Conservation (phyloP, 2,888 invertebrate species). For the Brachyopa scutellaris region DNA sequence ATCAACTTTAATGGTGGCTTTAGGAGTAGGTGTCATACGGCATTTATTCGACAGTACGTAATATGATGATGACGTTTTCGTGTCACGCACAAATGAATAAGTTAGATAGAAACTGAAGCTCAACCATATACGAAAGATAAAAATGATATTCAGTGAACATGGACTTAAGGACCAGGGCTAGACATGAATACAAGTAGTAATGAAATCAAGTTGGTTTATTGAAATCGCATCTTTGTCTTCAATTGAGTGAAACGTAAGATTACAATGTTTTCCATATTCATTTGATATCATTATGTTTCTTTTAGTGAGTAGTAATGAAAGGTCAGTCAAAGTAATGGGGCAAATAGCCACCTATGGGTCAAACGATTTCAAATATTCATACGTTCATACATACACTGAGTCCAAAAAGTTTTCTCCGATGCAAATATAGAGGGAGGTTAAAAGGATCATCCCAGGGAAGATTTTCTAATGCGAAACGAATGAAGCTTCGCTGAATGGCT, state of each 20-base stretch:
- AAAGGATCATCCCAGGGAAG: too few relatives aligned
- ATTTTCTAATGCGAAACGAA: too few relatives aligned
- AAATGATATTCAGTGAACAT: neutral
- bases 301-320: too few relatives aligned
- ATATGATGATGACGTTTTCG: neutral
- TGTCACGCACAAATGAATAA: conserved; percentile 3
- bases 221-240: neutral
- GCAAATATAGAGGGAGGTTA: too few relatives aligned
- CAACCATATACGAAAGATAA: neutral
- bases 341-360: too few relatives aligned
- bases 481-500: too few relatives aligned
- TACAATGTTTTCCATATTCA: neutral
- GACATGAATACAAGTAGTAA: conserved; percentile 11
- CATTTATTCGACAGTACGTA: neutral
- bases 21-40: neutral
- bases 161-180: neutral
- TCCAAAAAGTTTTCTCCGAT: too few relatives aligned
- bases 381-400: too few relatives aligned
- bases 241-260: neutral
- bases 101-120: neutral
- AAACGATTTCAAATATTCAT: too few relatives aligned
- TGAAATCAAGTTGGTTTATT: neutral
- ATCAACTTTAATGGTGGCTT: too few relatives aligned
- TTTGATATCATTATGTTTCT: neutral
- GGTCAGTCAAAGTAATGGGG: too few relatives aligned